Conservation (phyloP, 2,797 vertebrate genomes). For the Paguma larvata region DNA sequence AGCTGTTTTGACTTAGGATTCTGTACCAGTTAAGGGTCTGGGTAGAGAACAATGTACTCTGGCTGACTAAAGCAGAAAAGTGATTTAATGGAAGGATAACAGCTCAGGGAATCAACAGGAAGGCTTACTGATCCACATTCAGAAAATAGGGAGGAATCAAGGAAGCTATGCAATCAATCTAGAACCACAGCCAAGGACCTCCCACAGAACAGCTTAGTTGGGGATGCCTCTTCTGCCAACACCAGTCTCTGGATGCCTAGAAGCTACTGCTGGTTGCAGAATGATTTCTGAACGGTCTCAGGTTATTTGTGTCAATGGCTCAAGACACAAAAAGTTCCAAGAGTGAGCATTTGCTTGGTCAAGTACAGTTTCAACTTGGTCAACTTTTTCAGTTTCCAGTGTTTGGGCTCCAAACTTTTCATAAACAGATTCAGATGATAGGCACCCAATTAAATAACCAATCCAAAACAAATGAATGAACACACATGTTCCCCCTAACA, state of each 20-base stretch:
- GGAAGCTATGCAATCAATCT: constrained; percentile 1
- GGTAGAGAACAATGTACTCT: background rate
- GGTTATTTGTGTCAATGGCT: constrained; percentile 11
- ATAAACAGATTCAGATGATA: constrained; percentile 18
- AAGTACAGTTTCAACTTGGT: too few species aligned
- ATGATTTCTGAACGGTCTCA: constrained; percentile 53
- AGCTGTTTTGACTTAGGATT: constrained; percentile 1
- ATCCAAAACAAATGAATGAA: constrained; percentile 15
- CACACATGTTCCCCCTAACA: background rate
- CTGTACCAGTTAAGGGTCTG: background rate
- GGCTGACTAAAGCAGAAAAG: constrained; percentile 33
- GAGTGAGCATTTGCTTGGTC: background rate
- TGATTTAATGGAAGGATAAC: constrained; percentile 36
- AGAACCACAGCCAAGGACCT: constrained; percentile 37
- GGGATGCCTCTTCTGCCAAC: constrained; percentile 21
- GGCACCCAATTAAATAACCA: background rate
- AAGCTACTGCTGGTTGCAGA: constrained; percentile 40
- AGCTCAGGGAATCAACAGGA: constrained; percentile 55
- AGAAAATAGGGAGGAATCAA: constrained; percentile 49
- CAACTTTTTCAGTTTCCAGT: background rate
- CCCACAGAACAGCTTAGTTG: constrained; percentile 41
- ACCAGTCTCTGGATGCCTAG: background rate
- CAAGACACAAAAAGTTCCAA: constrained; percentile 49
- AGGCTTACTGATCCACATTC: constrained; percentile 34
- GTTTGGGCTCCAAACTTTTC: background rate